Evolutionary conservation across 92 coral and sea anemone genomes (phyloP), one percentile per base, ranked within the genome.

Genomic region (Umimayanthus chanpuru): DNA sequence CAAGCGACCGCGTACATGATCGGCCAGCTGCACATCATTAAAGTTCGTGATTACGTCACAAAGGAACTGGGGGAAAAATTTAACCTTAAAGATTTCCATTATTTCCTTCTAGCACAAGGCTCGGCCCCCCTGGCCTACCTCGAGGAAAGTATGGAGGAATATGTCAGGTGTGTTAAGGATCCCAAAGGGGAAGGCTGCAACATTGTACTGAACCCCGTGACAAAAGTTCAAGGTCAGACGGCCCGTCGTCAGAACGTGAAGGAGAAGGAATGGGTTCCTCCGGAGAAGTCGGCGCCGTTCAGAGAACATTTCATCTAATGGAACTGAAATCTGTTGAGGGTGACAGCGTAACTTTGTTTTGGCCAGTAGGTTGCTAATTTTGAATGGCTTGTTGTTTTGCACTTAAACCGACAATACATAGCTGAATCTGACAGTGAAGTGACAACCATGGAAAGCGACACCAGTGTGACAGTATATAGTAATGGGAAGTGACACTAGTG

Each of bases 1-100:
- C 98, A 96, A 32, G 98, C 98, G 20, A 94, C 96, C 4, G 97
- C 98, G 21, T 96, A 96, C 91, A 96, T 96, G 98, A 89, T 96
- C 53, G 98, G 98, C 40, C 98, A 96, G 55, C 98, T 94, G 15
- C 90, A 92, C 28, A 92, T 96, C 72, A 93, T 94, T 9, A 91
- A 94, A 64, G 89, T 94, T 30, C 91, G 98, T 6, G 85, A 92
- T 1, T 90, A 93, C 88, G 98, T 97, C 79, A 90, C 80, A 28
- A 84, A 77, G 44, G 81, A 91, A 66, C 91, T 96, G 28, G 93
- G 93, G 2, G 79, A 86, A 23, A 90, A 90, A 32, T 93, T 96
- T 88, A 79, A 86, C 73, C 80, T 94, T 80, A 95, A 90, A 79
- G 94, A 94, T 84, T 96, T 94, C 55, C 98, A 94, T 73, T 94